Evolutionary conservation across 2,888 invertebrate genomes (phyloP), one percentile per base, ranked within the genome.

Genomic region (Physocephala rufipes): DNA sequence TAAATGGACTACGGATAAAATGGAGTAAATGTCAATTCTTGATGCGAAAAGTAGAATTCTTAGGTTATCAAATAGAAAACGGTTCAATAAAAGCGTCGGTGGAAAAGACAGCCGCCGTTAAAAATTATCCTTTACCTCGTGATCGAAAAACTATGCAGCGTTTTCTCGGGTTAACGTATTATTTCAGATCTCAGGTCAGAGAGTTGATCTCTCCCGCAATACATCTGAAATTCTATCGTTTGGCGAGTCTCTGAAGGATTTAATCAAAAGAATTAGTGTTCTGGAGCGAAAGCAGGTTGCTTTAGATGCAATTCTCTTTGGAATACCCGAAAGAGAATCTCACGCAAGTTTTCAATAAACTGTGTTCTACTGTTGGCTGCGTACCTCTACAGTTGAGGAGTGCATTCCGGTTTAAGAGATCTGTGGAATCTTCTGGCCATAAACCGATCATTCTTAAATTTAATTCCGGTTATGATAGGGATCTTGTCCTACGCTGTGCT

Each of bases 21-120:
- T 74, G 73, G 71, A 49, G 53, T 9, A 76, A 78, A 65, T 75
- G 76, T 30, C 73, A 73, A 51, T 75, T 78, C 36, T 43, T 75
- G 24, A 28, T 59, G 28, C 64, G 45, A 5, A 72, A 53, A 49
- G 64, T 75, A 7, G 65, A 74, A 15, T 77, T 75, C 21, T 47
- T 77, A 24, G 75, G 76, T 0, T 76, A 77, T n/a, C 24, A 55
- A 0, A 49, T 75, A 4, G 68, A 72, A 51, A 26, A 65, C 21
- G 65, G 70, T 28, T 47, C 67, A 5, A 61, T 74, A 12, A 24
- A 51, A 30, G 71, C 72, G 4, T 66, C 71, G 7, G 28, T 21
- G 0, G 71, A 64, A 3, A 49, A 49, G 19, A 67, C 59, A 2
- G 49, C 53, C 12, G 67, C 71, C 7, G 71, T 74, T 13, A 51